A percentile compares a stretch with the other conserved stretches of the same genome.
Conservation (phyloP, 2,113 vertebrate genomes). For the Phycodurus eques region DNA sequence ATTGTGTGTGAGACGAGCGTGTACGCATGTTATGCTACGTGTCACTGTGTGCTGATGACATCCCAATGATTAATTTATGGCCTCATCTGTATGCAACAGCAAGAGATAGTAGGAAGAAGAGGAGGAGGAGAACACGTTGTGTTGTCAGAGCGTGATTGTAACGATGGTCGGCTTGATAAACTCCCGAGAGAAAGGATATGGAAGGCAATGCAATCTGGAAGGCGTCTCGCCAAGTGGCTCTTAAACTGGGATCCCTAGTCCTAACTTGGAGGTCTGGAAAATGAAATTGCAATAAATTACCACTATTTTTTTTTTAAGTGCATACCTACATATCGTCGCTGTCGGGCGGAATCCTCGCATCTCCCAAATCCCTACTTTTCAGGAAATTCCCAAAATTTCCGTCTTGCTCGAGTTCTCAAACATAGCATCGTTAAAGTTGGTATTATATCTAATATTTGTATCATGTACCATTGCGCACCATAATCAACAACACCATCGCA, state of each 20-base stretch:
- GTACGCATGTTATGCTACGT: conserved; percentile 45
- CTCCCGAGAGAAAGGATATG: conserved; percentile 56
- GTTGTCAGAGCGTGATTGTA: conserved; percentile 66
- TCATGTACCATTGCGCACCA: not conserved
- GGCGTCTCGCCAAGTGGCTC: conserved; percentile 40
- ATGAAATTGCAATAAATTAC: not conserved
- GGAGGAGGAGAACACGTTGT: conserved; percentile 40
- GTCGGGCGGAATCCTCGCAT: no score
- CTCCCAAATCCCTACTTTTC: no score
- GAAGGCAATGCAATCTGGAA: conserved; percentile 51
- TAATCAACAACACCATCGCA: not conserved
- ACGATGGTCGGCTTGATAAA: conserved; percentile 50
- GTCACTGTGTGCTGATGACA: conserved; percentile 59
- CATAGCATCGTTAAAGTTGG: not conserved
- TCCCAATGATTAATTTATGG: conserved; percentile 72
- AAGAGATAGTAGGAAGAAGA: conserved; percentile 32
- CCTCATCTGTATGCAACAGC: conserved; percentile 68
- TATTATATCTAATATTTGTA: not conserved
- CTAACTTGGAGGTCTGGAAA: not conserved
- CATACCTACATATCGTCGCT: not conserved
- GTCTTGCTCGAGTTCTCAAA: no score
- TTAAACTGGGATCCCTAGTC: not conserved
- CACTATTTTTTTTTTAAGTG: not conserved
- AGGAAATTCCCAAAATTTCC: no score
- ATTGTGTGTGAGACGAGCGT: conserved; percentile 21